A percentile compares a stretch with the other conserved stretches of the same genome.
Evolutionary conservation across 1,140 invertebrate species (phyloP).

Genomic region (Megalopta genalis): DNA sequence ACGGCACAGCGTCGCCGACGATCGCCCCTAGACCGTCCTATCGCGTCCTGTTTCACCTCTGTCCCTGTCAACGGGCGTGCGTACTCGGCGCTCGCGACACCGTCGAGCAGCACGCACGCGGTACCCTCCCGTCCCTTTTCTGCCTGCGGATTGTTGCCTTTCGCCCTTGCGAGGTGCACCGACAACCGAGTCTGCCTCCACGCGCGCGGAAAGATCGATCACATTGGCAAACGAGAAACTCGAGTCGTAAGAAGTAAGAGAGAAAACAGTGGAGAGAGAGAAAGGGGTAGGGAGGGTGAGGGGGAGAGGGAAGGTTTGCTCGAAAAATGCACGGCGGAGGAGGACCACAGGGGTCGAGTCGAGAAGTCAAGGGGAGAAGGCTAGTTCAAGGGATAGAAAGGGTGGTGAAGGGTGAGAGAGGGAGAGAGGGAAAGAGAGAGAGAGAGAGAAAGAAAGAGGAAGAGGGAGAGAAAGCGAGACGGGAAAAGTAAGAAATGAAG

Average conservation of each 20-base stretch:
- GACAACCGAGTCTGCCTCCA: background rate
- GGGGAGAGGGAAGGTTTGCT: background rate
- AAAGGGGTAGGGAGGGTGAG: background rate
- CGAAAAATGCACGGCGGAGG: background rate
- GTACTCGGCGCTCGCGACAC: conserved; percentile 38
- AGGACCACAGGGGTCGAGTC: background rate
- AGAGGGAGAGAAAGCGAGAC: conserved; percentile 6
- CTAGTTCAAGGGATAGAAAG: too few species aligned
- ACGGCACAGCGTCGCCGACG: conserved; percentile 2
- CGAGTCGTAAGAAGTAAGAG: background rate
- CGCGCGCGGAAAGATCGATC: conserved; percentile 1
- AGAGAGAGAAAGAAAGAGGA: too few species aligned
- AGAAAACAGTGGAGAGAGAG: background rate
- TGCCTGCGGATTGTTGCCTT: background rate
- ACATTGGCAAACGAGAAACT: conserved; percentile 1
- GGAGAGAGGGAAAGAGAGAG: too few species aligned
- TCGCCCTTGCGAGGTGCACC: too few species aligned
- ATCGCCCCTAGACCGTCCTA: conserved; percentile 18
- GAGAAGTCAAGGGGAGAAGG: background rate
- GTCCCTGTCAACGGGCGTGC: conserved; percentile 24
- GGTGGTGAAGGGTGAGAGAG: too few species aligned
- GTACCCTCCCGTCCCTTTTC: background rate
- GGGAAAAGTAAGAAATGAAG: background rate
- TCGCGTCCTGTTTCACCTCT: background rate
- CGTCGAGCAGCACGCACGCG: conserved; percentile 4